Evolutionary conservation across 2,113 vertebrate genomes (phyloP).

Genomic region (Psilopogon haemacephalus): DNA sequence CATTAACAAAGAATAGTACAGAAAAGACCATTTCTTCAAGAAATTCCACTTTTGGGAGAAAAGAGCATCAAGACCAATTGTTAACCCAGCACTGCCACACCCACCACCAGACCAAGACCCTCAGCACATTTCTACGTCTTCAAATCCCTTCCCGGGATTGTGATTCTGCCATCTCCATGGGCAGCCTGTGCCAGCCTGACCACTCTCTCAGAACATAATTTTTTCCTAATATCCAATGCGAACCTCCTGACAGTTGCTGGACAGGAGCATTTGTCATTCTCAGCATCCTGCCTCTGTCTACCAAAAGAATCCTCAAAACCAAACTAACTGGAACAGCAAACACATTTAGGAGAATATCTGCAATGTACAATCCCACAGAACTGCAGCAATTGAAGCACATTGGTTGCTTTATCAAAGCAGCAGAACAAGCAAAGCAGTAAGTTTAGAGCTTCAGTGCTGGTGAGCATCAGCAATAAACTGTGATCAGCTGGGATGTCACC

Average conservation of each 20-base stretch:
- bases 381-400: background rate
- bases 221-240: background rate
- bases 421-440: background rate
- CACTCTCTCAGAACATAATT: background rate
- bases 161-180: background rate
- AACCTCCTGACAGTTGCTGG: background rate
- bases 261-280: background rate
- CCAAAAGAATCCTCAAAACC: background rate
- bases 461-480: background rate
- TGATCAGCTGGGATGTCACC: background rate
- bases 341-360: background rate
- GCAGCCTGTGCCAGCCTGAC: background rate
- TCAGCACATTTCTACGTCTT: background rate
- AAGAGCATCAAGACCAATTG: rapidly evolving
- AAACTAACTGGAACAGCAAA: background rate
- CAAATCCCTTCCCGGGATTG: background rate
- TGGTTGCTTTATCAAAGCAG: background rate
- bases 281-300: background rate
- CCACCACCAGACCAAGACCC: background rate
- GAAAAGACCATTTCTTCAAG: background rate
- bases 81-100: background rate
- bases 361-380: background rate
- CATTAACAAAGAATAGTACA: background rate
- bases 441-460: background rate
- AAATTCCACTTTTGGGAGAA: background rate